Evolutionary conservation across 2,113 vertebrate species (phyloP).

Genomic region (sheep (Ovis aries)): DNA sequence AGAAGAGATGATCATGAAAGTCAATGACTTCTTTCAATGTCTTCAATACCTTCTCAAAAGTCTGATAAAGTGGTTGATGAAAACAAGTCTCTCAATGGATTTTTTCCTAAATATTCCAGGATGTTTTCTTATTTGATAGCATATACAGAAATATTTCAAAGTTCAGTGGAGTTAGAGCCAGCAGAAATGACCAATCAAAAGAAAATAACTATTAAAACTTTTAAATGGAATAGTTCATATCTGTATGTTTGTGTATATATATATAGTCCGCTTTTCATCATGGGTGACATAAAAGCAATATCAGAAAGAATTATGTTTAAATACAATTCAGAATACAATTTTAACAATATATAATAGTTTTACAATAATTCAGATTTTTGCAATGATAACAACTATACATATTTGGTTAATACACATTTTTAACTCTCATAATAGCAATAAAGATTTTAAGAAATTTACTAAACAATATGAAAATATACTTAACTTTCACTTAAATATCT

Average conservation of each 20-base stretch:
- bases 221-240: slow-evolving; percentile 64
- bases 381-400: slow-evolving; percentile 58
- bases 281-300: slow-evolving; percentile 59
- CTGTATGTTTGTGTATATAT: background rate
- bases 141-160: slow-evolving; percentile 62
- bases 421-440: slow-evolving; percentile 36
- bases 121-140: slow-evolving; percentile 69
- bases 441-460: slow-evolving; percentile 48
- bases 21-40: slow-evolving; percentile 63
- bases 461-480: slow-evolving; percentile 62
- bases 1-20: slow-evolving; percentile 63
- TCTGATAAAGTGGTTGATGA: slow-evolving; percentile 66
- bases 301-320: slow-evolving; percentile 71
- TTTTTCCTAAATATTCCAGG: slow-evolving; percentile 66
- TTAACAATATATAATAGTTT: slow-evolving; percentile 72
- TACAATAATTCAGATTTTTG: slow-evolving; percentile 64
- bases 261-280: slow-evolving; percentile 54
- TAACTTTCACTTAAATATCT: slow-evolving; percentile 60
- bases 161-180: slow-evolving; percentile 65
- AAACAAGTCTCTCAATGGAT: slow-evolving; percentile 65
- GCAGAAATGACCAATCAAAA: slow-evolving; percentile 45
- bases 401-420: slow-evolving; percentile 64
- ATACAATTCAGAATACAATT: slow-evolving; percentile 72
- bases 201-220: slow-evolving; percentile 55
- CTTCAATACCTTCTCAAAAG: slow-evolving; percentile 58